Conservation (phyloP, 2,888 invertebrate genomes). For the Venustoraphidia nigricollis region DNA sequence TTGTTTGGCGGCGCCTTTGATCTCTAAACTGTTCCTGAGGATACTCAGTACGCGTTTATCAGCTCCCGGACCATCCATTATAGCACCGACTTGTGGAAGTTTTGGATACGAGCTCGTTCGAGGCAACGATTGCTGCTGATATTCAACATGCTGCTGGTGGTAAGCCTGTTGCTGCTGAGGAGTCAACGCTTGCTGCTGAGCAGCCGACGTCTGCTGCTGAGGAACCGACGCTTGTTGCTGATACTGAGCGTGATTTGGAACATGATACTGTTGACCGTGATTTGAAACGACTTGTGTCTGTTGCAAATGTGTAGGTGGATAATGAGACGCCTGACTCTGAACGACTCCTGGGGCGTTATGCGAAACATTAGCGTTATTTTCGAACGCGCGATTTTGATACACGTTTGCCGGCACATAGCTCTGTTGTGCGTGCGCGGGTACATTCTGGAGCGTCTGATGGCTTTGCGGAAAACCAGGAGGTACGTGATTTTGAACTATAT, state of each 20-base stretch:
- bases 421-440: no score
- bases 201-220: constrained; percentile 14
- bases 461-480: no score
- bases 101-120: constrained; percentile 19
- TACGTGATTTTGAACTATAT: no score
- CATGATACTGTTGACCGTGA: constrained; percentile 4
- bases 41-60: constrained; percentile 57
- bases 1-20: constrained; percentile 36
- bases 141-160: constrained; percentile 12
- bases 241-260: constrained; percentile 20
- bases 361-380: no score
- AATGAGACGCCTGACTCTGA: no score
- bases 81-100: constrained; percentile 11
- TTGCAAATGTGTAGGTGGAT: no score
- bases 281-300: no score
- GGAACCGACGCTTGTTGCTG: constrained; percentile 14
- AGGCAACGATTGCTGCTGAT: constrained; percentile 14
- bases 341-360: no score
- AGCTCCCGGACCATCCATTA: constrained; percentile 31
- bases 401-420: no score
- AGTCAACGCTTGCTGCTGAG: constrained; percentile 9
- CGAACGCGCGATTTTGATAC: no score
- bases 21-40: constrained; percentile 55
- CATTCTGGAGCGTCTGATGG: no score
- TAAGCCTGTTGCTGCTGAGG: constrained; percentile 13